Conservation (phyloP, 1,140 invertebrate species). For the Sinella curviseta region DNA sequence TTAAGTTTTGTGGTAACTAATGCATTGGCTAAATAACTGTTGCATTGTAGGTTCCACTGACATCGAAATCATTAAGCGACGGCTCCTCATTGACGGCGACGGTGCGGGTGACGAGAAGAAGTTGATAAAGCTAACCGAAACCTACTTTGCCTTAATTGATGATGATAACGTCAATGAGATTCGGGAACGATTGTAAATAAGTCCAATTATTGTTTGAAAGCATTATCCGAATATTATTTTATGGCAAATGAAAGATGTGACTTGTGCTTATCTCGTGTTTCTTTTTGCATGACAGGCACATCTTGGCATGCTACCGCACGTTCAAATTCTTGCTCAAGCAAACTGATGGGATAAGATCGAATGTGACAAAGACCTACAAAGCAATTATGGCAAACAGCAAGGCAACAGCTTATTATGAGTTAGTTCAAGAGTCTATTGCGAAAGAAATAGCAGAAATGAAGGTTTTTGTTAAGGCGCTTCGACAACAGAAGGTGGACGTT, state of each 20-base stretch:
- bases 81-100: neutral
- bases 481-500: too few species aligned
- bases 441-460: too few species aligned
- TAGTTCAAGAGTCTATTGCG: too few species aligned
- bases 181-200: neutral
- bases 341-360: too few species aligned
- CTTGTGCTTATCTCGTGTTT: neutral
- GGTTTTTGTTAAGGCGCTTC: too few species aligned
- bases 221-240: neutral
- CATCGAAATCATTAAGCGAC: neutral
- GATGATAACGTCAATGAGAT: neutral
- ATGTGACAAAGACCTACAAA: too few species aligned
- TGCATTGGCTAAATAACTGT: neutral
- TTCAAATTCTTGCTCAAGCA: too few species aligned
- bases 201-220: neutral
- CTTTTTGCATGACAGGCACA: too few species aligned
- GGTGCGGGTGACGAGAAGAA: neutral
- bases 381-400: too few species aligned
- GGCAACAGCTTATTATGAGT: too few species aligned
- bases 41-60: neutral
- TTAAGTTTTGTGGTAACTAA: neutral
- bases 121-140: neutral
- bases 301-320: too few species aligned
- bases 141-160: neutral
- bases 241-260: neutral